These are phyloP conservation scores for Datnioides undecimradiatus DNA, from an alignment of 2,113 vertebrate species.

Conservation along the genomic window DNA sequence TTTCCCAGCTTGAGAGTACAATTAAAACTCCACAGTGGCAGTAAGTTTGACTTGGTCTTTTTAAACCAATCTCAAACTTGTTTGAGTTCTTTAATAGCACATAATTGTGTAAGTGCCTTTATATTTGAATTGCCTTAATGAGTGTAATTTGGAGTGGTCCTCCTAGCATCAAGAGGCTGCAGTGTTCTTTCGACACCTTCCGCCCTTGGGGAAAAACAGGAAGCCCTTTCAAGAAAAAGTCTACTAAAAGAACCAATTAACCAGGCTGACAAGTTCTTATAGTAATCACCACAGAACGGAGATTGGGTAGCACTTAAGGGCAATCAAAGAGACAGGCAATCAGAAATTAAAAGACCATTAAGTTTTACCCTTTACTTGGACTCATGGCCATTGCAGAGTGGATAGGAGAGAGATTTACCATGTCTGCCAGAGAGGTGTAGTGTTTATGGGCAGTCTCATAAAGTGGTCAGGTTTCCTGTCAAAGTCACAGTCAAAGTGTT, in stretches of 20 bases:
- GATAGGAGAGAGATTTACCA: conserved; percentile 13
- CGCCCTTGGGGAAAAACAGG: conserved; percentile 61
- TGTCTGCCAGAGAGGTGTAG: neutral
- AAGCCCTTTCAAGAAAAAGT: conserved; percentile 81
- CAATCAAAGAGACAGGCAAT: conserved; percentile 85
- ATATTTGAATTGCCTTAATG: conserved; percentile 63
- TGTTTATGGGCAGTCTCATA: neutral
- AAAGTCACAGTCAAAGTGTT: neutral
- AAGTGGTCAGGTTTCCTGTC: conserved; percentile 1
- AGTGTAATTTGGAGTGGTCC: conserved; percentile 52
- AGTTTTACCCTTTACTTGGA: conserved; percentile 77
- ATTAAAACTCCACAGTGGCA: neutral
- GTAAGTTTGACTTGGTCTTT: conserved; percentile 23
- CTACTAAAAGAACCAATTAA: conserved; percentile 85
- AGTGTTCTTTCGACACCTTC: conserved; percentile 57
- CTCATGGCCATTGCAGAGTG: conserved; percentile 66
- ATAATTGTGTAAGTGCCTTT: conserved; percentile 56
- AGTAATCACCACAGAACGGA: conserved; percentile 82
- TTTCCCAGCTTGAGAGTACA: conserved; percentile 6
- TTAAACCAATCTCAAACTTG: conserved; percentile 28
- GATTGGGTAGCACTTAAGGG: conserved; percentile 80
- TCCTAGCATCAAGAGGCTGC: conserved; percentile 25
- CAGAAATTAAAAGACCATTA: conserved; percentile 77
- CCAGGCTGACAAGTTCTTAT: conserved; percentile 81
- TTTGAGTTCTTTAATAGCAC: conserved; percentile 33